phyloP scores from a whole-genome alignment of 2,797 vertebrate species.

The Myripristis murdjan region DNA sequence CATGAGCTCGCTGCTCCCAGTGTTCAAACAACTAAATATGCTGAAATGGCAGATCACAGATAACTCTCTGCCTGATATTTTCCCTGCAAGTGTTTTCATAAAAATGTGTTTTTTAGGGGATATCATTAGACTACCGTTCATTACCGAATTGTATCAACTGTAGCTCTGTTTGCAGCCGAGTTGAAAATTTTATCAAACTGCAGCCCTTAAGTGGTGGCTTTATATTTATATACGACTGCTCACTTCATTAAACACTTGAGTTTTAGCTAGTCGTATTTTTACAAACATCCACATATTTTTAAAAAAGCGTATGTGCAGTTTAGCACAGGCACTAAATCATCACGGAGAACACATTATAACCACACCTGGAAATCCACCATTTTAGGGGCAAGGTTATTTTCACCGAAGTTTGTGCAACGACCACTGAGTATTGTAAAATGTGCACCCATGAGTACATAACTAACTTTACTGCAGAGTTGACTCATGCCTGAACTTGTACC shows the following conservation, averaged over 20 bases:
- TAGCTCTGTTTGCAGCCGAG: slow-evolving; percentile 40
- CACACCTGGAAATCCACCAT: background rate
- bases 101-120: slow-evolving; percentile 42
- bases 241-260: background rate
- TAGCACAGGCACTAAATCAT: background rate
- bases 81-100: slow-evolving; percentile 44
- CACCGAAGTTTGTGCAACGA: background rate
- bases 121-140: slow-evolving; percentile 33
- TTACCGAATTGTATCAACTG: slow-evolving; percentile 42
- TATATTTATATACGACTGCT: background rate
- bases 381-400: slow-evolving; percentile 18
- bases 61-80: slow-evolving; percentile 60
- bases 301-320: slow-evolving; percentile 6
- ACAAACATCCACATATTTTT: no score
- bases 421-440: slow-evolving; percentile 27
- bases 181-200: slow-evolving; percentile 37
- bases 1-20: slow-evolving; percentile 67
- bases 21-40: slow-evolving; percentile 76
- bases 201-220: background rate
- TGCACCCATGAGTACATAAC: no score
- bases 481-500: slow-evolving; percentile 37
- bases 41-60: slow-evolving; percentile 80
- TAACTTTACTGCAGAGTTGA: slow-evolving; percentile 24
- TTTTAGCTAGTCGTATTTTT: no score
- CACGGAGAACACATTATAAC: slow-evolving; percentile 14